Evolutionary conservation across 2,113 vertebrate genomes (phyloP).

Genomic region (Pterocles burchelli): DNA sequence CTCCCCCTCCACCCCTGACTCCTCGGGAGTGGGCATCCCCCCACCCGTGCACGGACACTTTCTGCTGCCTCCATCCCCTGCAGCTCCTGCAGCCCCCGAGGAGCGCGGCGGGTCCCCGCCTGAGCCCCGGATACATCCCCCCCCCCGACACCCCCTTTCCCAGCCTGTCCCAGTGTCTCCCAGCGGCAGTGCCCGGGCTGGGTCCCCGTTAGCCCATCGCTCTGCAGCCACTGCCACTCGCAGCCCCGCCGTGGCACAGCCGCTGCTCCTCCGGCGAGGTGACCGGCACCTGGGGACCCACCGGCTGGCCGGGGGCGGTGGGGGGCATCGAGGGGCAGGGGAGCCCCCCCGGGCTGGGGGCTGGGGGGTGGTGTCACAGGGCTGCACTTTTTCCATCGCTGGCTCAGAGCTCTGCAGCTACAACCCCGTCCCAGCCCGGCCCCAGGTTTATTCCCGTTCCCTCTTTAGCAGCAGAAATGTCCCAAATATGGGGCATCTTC

Average conservation of each 20-base stretch:
- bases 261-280: neutral
- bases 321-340: rapidly evolving
- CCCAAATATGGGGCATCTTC: too few relatives aligned
- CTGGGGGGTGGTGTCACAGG: rapidly evolving
- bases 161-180: neutral
- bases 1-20: neutral
- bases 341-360: neutral
- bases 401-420: neutral
- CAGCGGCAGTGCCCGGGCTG: neutral
- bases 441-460: neutral
- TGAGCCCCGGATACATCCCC: neutral
- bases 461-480: rapidly evolving
- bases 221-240: conserved; percentile 35
- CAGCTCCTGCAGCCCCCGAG: neutral
- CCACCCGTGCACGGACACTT: neutral
- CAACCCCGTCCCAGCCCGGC: neutral
- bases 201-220: neutral
- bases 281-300: neutral
- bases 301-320: rapidly evolving
- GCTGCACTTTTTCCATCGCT: rapidly evolving
- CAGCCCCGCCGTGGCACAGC: conserved; percentile 33
- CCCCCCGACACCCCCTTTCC: neutral
- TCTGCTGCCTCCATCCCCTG: neutral
- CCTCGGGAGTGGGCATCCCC: rapidly evolving
- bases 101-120: rapidly evolving